These are phyloP conservation scores for Brachionus angularis DNA, from an alignment of 1,140 invertebrate species.

Conservation along the genomic window DNA sequence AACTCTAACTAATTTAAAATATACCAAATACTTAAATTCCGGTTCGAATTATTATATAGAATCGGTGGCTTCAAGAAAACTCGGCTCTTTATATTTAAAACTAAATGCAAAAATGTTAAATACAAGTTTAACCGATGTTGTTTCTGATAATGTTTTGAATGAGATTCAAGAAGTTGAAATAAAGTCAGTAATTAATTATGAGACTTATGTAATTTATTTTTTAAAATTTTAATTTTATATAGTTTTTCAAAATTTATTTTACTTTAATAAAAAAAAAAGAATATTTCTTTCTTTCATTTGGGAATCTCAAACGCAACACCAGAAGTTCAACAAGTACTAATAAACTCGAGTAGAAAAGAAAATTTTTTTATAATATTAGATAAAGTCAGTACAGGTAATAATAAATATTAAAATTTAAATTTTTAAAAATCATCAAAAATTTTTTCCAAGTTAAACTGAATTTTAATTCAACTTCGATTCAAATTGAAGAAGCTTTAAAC, in stretches of 20 bases:
- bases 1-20: too few species aligned
- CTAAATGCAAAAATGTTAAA: conserved; percentile 35
- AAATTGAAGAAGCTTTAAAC: conserved; percentile 21
- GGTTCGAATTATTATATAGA: conserved; percentile 33
- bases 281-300: too few species aligned
- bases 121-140: conserved; percentile 23
- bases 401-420: not conserved
- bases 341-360: too few species aligned
- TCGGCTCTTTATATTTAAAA: not conserved
- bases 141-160: conserved; percentile 11
- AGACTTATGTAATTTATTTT: not conserved
- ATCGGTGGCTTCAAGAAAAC: not conserved
- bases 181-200: not conserved
- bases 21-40: too few species aligned
- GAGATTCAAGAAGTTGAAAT: conserved; percentile 37
- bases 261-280: too few species aligned
- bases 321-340: too few species aligned
- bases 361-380: too few species aligned
- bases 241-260: too few species aligned
- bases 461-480: not conserved
- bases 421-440: not conserved
- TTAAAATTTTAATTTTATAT: not conserved
- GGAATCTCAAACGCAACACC: too few species aligned
- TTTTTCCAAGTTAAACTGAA: conserved; percentile 15
- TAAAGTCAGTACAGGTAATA: conserved; percentile 20